A percentile compares a stretch with the other conserved stretches of the same genome.
Conservation (phyloP, 30 jellyfish, hydroid and myxozoan species). For the Aurelia coerulea region DNA sequence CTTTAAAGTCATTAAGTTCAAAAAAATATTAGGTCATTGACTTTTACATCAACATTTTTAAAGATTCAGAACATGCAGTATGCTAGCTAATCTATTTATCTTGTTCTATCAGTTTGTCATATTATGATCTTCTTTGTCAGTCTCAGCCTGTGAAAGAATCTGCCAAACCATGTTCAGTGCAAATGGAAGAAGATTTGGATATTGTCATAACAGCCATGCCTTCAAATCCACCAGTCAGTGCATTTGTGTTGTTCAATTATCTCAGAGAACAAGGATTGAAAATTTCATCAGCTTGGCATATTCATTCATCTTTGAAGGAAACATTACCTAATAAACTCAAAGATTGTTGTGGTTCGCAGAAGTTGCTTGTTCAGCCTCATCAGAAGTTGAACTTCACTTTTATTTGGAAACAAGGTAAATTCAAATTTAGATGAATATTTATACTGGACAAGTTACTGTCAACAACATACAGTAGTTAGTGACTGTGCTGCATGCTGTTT, state of each 20-base stretch:
- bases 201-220: slow-evolving; percentile 68
- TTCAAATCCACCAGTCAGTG: slow-evolving; percentile 70
- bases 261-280: slow-evolving; percentile 43
- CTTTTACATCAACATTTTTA: too few species aligned
- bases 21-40: too few species aligned
- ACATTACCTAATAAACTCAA: slow-evolving; percentile 6
- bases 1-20: too few species aligned
- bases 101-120: too few species aligned
- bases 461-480: too few species aligned
- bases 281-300: slow-evolving; percentile 49
- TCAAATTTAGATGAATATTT: neutral
- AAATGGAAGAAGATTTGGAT: slow-evolving; percentile 19
- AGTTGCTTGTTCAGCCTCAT: slow-evolving; percentile 47
- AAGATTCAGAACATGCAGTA: too few species aligned
- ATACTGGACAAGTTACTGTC: too few species aligned
- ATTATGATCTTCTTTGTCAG: too few species aligned
- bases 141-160: too few species aligned
- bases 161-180: neutral
- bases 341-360: slow-evolving; percentile 20
- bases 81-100: too few species aligned
- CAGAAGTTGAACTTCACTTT: slow-evolving; percentile 36
- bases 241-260: slow-evolving; percentile 48
- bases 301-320: slow-evolving; percentile 58
- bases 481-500: too few species aligned
- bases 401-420: slow-evolving; percentile 82